phyloP scores from a whole-genome alignment of 2,797 vertebrate genomes.

The Cottoperca gobio region DNA sequence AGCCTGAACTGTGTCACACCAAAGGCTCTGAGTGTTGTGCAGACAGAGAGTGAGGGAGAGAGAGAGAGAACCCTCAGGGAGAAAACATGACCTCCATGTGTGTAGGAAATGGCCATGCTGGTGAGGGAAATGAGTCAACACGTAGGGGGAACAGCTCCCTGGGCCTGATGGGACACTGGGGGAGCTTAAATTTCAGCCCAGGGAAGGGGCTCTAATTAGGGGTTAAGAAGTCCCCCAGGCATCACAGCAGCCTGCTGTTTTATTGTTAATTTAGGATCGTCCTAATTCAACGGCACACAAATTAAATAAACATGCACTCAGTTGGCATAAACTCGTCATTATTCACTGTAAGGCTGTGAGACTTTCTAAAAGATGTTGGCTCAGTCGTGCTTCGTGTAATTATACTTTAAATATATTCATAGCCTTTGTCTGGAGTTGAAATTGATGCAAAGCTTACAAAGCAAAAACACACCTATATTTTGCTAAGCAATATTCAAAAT shows the following conservation, averaged over 20 bases:
- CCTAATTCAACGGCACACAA: slow-evolving; percentile 81
- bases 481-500: slow-evolving; percentile 15
- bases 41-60: slow-evolving; percentile 48
- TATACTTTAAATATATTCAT: slow-evolving; percentile 30
- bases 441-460: slow-evolving; percentile 28
- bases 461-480: slow-evolving; percentile 13
- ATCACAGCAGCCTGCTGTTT: slow-evolving; percentile 86
- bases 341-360: slow-evolving; percentile 57
- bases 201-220: slow-evolving; percentile 92
- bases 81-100: slow-evolving; percentile 90
- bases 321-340: slow-evolving; percentile 69
- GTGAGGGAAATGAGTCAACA: slow-evolving; percentile 96
- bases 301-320: slow-evolving; percentile 79
- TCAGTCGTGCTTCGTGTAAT: slow-evolving; percentile 24
- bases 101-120: slow-evolving; percentile 92
- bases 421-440: slow-evolving; percentile 27
- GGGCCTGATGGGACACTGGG: slow-evolving; percentile 90
- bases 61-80: slow-evolving; percentile 81
- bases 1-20: slow-evolving; percentile 65
- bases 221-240: slow-evolving; percentile 98
- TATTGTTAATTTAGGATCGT: slow-evolving; percentile 86
- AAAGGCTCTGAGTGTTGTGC: slow-evolving; percentile 69
- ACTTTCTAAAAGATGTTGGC: slow-evolving; percentile 41
- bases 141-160: slow-evolving; percentile 86
- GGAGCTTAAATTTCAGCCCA: slow-evolving; percentile 91